A percentile compares a stretch with the other conserved stretches of the same genome.
Conservation (phyloP, 2,888 invertebrate genomes). For the Microchrysa polita region DNA sequence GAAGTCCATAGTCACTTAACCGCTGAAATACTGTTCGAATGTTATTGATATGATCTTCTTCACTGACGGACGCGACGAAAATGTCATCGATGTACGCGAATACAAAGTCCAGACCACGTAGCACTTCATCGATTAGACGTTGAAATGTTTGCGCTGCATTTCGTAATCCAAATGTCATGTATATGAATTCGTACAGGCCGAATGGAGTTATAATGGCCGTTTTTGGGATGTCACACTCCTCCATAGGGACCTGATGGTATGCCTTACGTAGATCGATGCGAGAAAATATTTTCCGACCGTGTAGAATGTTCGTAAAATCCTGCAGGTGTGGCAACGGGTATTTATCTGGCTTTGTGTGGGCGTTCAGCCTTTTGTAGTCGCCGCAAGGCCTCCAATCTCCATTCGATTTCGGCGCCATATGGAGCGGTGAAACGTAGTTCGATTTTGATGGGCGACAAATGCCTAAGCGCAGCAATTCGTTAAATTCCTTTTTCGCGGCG, state of each 20-base stretch:
- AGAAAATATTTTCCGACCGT: neutral
- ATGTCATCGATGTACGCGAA: conserved; percentile 54
- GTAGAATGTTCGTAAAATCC: neutral
- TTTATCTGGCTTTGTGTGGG: neutral
- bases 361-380: neutral
- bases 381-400: neutral
- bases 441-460: conserved; percentile 60
- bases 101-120: conserved; percentile 49
- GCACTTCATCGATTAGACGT: conserved; percentile 55
- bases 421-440: conserved; percentile 55
- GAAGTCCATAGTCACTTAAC: conserved; percentile 50
- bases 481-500: neutral
- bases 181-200: conserved; percentile 55
- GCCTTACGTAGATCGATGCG: neutral
- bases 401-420: conserved; percentile 1
- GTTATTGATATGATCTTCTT: conserved; percentile 50
- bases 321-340: conserved; percentile 34
- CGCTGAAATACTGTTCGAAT: conserved; percentile 48
- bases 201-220: conserved; percentile 55
- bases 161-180: conserved; percentile 56
- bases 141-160: conserved; percentile 58
- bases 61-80: conserved; percentile 50
- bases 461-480: conserved; percentile 53
- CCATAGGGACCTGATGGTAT: conserved; percentile 10
- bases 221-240: conserved; percentile 8